phyloP scores from a whole-genome alignment of 2,113 vertebrate species.

The Plotosus lineatus region DNA sequence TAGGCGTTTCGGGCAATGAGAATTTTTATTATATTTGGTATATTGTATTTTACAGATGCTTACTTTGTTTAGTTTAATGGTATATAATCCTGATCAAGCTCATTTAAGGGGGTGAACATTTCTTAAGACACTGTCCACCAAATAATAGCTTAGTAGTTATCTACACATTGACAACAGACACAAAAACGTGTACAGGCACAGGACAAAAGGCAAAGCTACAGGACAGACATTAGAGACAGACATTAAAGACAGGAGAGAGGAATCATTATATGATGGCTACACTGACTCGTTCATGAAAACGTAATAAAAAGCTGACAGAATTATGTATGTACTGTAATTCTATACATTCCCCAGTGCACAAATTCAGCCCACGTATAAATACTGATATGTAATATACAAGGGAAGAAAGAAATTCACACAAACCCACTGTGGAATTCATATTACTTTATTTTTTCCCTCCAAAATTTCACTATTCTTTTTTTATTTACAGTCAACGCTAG shows the following conservation, averaged over 20 bases:
- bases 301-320: not conserved
- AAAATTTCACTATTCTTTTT: not conserved
- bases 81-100: not conserved
- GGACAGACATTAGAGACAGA: constrained; percentile 37
- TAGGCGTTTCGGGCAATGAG: not conserved
- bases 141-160: not conserved
- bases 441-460: too few relatives aligned
- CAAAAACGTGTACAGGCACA: constrained; percentile 35
- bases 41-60: too few relatives aligned
- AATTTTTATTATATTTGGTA: not conserved
- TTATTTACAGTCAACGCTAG: not conserved
- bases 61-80: not conserved
- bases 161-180: constrained; percentile 54
- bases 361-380: not conserved
- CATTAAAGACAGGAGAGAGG: constrained; percentile 25
- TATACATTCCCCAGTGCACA: not conserved
- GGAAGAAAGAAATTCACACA: not conserved
- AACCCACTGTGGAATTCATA: not conserved
- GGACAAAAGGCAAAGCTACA: constrained; percentile 24
- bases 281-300: constrained; percentile 34
- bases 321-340: not conserved
- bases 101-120: not conserved
- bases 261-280: constrained; percentile 36
- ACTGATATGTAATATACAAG: constrained; percentile 14
- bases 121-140: not conserved